A percentile compares a stretch with the other conserved stretches of the same genome.
Evolutionary conservation across 92 coral and sea anemone species (phyloP).

Genomic region (Zoanthus sociatus): DNA sequence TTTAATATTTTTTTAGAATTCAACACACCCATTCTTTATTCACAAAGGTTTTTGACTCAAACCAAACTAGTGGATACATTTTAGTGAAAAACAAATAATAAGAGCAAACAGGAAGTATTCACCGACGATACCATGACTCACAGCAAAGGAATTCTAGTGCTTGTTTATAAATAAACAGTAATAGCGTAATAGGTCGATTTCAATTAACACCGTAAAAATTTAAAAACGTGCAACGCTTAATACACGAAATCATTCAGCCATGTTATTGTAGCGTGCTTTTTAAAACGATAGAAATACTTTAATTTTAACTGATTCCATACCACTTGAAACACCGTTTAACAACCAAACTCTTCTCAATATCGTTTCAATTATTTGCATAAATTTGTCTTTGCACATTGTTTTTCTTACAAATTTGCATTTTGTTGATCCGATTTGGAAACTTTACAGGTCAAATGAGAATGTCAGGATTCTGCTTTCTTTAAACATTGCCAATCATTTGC

Average conservation of each 20-base stretch:
- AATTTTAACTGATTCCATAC: background rate
- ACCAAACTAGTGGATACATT: background rate
- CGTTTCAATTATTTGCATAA: background rate
- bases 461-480: background rate
- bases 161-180: background rate
- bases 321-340: background rate
- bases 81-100: background rate
- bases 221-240: background rate
- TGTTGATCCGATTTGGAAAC: background rate
- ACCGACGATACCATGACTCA: background rate
- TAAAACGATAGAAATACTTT: background rate
- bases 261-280: background rate
- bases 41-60: background rate
- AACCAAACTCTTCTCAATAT: background rate
- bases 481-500: slow-evolving; percentile 24
- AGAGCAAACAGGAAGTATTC: background rate
- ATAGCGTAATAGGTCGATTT: background rate
- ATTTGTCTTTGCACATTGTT: background rate
- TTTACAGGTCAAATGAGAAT: background rate
- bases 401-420: background rate
- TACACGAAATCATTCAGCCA: background rate
- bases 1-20: background rate
- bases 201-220: background rate
- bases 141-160: background rate
- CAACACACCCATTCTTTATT: slow-evolving; percentile 27